Percentiles rank a stretch among this genome's conserved stretches.
Conservation (phyloP, 2,888 invertebrate genomes). For the Drosophila tanythrix region DNA sequence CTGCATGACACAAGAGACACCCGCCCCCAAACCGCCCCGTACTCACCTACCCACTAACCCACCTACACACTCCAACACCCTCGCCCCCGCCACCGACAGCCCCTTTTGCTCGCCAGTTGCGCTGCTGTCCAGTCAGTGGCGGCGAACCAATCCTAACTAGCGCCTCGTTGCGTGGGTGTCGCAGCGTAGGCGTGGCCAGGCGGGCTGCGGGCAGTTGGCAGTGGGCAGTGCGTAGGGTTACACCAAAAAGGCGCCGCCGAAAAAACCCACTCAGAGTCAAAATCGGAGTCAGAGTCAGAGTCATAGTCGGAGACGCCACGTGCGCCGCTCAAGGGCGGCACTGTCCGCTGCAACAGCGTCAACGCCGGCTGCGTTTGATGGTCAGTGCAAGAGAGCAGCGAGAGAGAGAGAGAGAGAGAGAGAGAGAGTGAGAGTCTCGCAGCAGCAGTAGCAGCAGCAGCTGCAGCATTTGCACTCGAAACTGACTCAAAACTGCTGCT, state of each 20-base stretch:
- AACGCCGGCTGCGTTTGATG: conserved; percentile 15
- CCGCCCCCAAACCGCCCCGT: neutral
- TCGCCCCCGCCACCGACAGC: neutral
- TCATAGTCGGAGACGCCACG: conserved; percentile 64
- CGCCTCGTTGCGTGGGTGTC: conserved; percentile 76
- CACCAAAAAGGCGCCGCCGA: conserved; percentile 33
- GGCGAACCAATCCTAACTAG: conserved; percentile 76
- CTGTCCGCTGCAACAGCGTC: conserved; percentile 26
- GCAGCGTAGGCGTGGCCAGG: conserved; percentile 80
- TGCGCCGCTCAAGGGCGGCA: conserved; percentile 54
- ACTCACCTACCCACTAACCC: neutral
- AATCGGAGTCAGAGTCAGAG: conserved; percentile 41
- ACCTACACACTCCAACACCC: neutral
- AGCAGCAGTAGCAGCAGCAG: neutral
- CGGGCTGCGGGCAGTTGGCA: conserved; percentile 29
- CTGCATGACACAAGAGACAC: conserved; percentile 50
- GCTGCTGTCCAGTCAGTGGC: conserved; percentile 63
- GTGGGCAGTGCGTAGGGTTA: conserved; percentile 54
- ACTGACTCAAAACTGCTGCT: conserved; percentile 30
- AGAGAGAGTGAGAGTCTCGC: neutral
- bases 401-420: neutral
- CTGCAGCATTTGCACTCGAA: conserved; percentile 47
- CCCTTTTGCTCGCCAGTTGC: neutral
- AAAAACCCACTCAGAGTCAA: conserved; percentile 10
- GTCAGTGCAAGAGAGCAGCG: conserved; percentile 3